Evolutionary conservation across 2,888 invertebrate species (phyloP).

Genomic region (Cephonodes hylas): DNA sequence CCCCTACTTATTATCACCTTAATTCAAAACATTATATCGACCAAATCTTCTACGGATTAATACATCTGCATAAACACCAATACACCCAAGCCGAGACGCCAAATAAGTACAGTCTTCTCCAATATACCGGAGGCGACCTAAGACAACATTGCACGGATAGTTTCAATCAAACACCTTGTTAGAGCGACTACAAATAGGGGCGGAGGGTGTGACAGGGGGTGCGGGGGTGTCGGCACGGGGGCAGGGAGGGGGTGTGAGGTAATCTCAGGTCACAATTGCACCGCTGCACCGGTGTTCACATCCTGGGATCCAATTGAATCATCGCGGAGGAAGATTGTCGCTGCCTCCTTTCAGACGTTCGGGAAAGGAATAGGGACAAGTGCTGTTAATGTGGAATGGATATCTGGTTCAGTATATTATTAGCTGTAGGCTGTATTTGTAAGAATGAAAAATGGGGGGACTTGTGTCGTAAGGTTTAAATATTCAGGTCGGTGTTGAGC

Average conservation of each 20-base stretch:
- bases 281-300: slow-evolving; percentile 27
- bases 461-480: too few relatives aligned
- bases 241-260: slow-evolving; percentile 17
- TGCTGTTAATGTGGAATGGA: not conserved
- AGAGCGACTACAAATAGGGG: slow-evolving; percentile 7
- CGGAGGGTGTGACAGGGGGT: not conserved
- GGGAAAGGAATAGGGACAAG: slow-evolving; percentile 16
- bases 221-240: not conserved
- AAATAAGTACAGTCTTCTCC: not conserved
- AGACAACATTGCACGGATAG: slow-evolving; percentile 3
- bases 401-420: not conserved
- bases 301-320: slow-evolving; percentile 48
- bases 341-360: slow-evolving; percentile 25
- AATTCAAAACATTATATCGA: not conserved
- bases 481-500: too few relatives aligned
- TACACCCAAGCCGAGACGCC: not conserved
- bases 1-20: too few relatives aligned
- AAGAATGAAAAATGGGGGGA: too few relatives aligned
- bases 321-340: slow-evolving; percentile 46
- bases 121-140: not conserved
- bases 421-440: too few relatives aligned
- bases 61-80: not conserved
- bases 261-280: slow-evolving; percentile 35
- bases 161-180: slow-evolving; percentile 10
- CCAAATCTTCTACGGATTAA: too few relatives aligned